Conservation (phyloP, 2,797 vertebrate genomes). For the Myotis myotis region DNA sequence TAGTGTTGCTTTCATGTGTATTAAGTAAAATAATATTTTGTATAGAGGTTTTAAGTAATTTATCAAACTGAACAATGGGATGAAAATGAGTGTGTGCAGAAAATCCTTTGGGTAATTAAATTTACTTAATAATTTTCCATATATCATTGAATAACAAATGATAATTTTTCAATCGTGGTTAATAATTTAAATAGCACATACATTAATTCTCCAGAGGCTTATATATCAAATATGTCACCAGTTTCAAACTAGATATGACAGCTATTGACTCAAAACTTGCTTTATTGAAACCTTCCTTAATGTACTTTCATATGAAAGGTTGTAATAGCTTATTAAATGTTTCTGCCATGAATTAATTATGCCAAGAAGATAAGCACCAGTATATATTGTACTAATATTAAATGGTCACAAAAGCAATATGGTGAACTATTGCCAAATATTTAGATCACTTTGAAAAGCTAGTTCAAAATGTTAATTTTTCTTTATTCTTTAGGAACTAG, state of each 20-base stretch:
- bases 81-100: neutral
- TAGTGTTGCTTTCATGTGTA: neutral
- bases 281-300: slow-evolving; percentile 50
- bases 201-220: slow-evolving; percentile 25
- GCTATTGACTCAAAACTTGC: slow-evolving; percentile 45
- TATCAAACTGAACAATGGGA: slow-evolving; percentile 18
- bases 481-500: neutral
- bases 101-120: slow-evolving; percentile 5
- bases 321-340: slow-evolving; percentile 43
- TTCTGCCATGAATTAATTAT: slow-evolving; percentile 52
- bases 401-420: neutral
- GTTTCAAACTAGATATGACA: slow-evolving; percentile 54
- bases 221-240: slow-evolving; percentile 41
- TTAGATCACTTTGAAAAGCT: neutral
- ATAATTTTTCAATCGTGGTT: slow-evolving; percentile 20
- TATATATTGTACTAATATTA: neutral
- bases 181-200: slow-evolving; percentile 51
- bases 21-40: slow-evolving; percentile 24
- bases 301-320: slow-evolving; percentile 37
- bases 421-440: neutral
- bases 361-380: slow-evolving; percentile 4
- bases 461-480: neutral
- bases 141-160: slow-evolving; percentile 27
- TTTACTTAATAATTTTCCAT: slow-evolving; percentile 26
- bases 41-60: slow-evolving; percentile 1